Percentiles rank a stretch among this genome's conserved stretches.
phyloP scores from a whole-genome alignment of 2,797 vertebrate genomes.

The Anguilla marmorata region DNA sequence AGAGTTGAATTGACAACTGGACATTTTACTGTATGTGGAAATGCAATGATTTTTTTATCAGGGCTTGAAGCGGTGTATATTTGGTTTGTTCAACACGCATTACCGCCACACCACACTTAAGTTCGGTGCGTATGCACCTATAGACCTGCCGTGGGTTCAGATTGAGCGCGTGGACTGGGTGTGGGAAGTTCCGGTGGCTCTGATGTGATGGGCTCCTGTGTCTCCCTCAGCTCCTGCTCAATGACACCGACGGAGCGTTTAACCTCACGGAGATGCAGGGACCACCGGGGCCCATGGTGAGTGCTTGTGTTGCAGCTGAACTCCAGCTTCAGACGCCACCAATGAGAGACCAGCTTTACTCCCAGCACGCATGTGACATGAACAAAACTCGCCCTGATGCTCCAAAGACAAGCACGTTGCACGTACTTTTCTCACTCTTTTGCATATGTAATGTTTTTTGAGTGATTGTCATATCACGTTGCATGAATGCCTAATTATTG shows the following conservation, averaged over 20 bases:
- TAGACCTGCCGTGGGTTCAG: not conserved
- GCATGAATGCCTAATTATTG: conserved; percentile 15
- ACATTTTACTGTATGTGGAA: not conserved
- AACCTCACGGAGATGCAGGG: conserved; percentile 81
- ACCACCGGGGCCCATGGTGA: conserved; percentile 73
- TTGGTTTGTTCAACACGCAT: not conserved
- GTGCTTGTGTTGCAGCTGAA: conserved; percentile 53
- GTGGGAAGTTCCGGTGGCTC: not conserved
- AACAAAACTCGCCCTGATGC: not conserved
- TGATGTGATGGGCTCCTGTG: not conserved
- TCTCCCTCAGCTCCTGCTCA: conserved; percentile 75
- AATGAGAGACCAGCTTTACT: too few relatives aligned
- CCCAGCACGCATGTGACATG: not conserved
- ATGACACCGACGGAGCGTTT: conserved; percentile 77
- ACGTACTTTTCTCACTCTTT: not conserved
- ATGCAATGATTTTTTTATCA: not conserved
- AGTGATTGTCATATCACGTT: not conserved
- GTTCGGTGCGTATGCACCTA: not conserved
- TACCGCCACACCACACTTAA: not conserved
- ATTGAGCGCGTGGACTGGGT: not conserved
- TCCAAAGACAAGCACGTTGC: not conserved
- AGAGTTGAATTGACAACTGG: too few relatives aligned
- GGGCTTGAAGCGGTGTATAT: not conserved
- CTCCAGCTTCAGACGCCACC: not conserved
- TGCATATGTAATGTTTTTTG: not conserved